phyloP scores from a whole-genome alignment of 2,113 vertebrate genomes.

The Cettia cetti region DNA sequence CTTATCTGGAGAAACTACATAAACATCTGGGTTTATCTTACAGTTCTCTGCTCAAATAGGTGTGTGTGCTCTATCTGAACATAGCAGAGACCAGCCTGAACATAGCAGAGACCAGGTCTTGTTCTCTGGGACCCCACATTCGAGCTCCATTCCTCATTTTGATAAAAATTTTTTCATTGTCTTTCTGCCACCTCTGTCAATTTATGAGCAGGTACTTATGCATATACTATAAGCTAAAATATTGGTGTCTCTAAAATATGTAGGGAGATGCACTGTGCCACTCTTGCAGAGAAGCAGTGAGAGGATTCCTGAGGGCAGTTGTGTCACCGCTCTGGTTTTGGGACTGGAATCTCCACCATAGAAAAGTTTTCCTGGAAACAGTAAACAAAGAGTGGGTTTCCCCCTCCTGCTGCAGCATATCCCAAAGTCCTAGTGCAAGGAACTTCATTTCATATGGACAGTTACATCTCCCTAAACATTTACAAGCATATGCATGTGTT shows the following conservation, averaged over 20 bases:
- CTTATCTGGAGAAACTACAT: not conserved
- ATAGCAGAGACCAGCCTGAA: not conserved
- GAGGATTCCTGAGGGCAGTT: not conserved
- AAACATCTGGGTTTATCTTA: not conserved
- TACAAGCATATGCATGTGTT: not conserved
- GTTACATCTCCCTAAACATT: not conserved
- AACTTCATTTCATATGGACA: not conserved
- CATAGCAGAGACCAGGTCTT: not conserved
- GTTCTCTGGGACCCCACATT: not conserved
- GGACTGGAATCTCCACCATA: rapidly evolving
- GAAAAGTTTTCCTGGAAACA: not conserved
- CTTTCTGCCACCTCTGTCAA: not conserved
- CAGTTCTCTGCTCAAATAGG: not conserved
- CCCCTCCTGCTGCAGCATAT: not conserved
- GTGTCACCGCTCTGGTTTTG: not conserved
- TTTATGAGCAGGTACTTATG: not conserved
- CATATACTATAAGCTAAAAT: not conserved
- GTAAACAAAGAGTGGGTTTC: not conserved
- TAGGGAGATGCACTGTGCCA: not conserved
- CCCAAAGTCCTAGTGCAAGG: not conserved
- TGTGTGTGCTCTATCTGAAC: not conserved
- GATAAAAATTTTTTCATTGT: not conserved
- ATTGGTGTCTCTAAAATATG: not conserved
- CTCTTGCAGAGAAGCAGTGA: not conserved
- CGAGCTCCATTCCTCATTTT: not conserved